A percentile compares a stretch with the other conserved stretches of the same genome.
phyloP scores from a whole-genome alignment of 1,140 invertebrate genomes.

The Gonioctena quinquepunctata region DNA sequence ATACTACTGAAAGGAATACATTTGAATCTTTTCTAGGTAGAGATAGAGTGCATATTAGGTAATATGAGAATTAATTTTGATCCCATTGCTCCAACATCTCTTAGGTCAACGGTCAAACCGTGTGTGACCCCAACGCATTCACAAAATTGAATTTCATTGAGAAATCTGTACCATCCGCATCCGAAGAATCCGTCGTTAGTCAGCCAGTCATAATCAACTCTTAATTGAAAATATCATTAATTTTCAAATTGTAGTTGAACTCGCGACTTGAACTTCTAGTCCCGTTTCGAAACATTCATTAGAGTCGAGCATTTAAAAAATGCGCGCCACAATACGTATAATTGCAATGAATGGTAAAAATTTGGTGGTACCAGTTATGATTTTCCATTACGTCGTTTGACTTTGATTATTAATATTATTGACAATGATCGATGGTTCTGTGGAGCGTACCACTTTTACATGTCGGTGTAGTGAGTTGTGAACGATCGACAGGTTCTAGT shows the following conservation, averaged over 20 bases:
- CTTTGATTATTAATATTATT: conserved; percentile 52
- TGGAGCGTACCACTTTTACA: conserved; percentile 34
- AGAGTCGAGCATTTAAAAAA: conserved; percentile 22
- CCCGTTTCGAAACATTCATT: conserved; percentile 5
- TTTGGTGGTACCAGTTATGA: conserved; percentile 23
- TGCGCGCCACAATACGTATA: conserved; percentile 32
- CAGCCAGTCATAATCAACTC: neutral
- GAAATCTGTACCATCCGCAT: no score
- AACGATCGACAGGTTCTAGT: neutral
- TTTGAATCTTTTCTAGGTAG: no score
- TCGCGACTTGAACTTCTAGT: neutral
- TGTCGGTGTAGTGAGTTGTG: conserved; percentile 20
- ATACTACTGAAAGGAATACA: no score
- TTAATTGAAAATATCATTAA: conserved; percentile 8
- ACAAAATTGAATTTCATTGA: no score
- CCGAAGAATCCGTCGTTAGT: neutral
- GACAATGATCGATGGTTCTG: conserved; percentile 50
- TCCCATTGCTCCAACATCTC: no score
- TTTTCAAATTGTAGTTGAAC: neutral
- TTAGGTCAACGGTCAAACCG: no score
- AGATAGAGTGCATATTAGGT: no score
- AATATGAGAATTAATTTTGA: no score
- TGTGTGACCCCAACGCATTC: no score
- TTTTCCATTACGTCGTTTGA: conserved; percentile 36
- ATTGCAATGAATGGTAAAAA: conserved; percentile 38